Evolutionary conservation across 2,797 vertebrate genomes (phyloP), one percentile per base, ranked within the genome.

Genomic region (Myripristis murdjan): DNA sequence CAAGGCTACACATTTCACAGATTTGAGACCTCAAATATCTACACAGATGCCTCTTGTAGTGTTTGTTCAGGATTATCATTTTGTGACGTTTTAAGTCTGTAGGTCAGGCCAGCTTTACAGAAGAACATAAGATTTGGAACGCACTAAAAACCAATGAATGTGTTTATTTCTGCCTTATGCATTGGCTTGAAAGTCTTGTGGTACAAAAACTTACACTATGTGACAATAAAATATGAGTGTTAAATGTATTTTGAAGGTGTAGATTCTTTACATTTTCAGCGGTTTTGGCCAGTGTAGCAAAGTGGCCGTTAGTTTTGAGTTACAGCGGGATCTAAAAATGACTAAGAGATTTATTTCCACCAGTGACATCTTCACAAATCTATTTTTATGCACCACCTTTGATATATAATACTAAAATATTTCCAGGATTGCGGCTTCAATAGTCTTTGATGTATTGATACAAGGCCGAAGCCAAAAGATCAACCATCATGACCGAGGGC

Each of bases 1-100:
- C 83, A 85, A 89, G 84, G 63, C 63, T 54, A 71, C 77, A 73
- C 69, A 53, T 75, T 75, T 82, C 46, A 81, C 54, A 66, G 51
- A 31, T 60, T 65, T 43, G 1, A 56, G 73, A 79, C 44, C 35
- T 35, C 41, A 51, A 71, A 68, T 31, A 54, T 67, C 33, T 44
- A 43, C 54, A 43, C 0, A 70, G 35, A 48, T 60, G 23, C 73
- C 3, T 26, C 20, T 24, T 51, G 11, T 10, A 3, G 10, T 35
- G 49, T 72, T 70, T 61, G 6, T 26, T 49, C 24, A 39, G 37
- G 28, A 62, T 61, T 52, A 43, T 61, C 11, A 3, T n/a, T 24
- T 31, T 28, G 5, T 24, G 2, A 18, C 49, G 33, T 33, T 61
- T 12, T 47, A 22, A 11, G 22, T 51, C 46, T 2, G 37, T 22